Base-by-base conservation (phyloP, 2,797 vertebrate species). In the Eutrigla gurnardus region DNA sequence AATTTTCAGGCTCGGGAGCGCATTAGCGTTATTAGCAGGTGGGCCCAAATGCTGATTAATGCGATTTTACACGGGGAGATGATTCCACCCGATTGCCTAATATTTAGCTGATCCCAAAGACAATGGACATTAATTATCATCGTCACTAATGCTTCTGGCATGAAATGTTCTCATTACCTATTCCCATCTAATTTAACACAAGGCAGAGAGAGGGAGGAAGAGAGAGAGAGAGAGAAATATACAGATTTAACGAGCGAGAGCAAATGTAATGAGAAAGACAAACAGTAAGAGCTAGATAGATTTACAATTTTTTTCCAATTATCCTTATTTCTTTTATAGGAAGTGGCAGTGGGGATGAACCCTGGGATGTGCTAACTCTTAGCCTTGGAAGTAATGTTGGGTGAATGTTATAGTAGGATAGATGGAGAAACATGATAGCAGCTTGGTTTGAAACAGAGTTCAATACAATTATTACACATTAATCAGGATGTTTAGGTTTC, bases 91-190 rank as follows among this genome's bases (percentile, higher is more conserved):
- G 78, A 84, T 25, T 83, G 88, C 77, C 78, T 87, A 86, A 88
- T 89, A 82, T 85, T 88, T 85, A 64, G 72, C 79, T 82, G 78
- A 90, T 90, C 82, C 78, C 86, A 83, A 83, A 88, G 78, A 93
- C 84, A 89, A 89, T 84, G 83, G 87, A 88, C 85, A 90, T 87
- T 86, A 89, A 90, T 90, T 91, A 84, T 90, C 42, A 67, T 79
- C 18, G 14, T 75, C 78, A 81, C 85, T 80, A 82, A 86, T 74
- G 86, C 80, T 82, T 45, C 78, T 84, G 83, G 84, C 86, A 81
- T 76, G 60, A 86, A 89, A 88, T 84, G 61, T 73, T 81, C 86
- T 89, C 78, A 87, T 91, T 85, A 89, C 73, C 65, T 80, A 76
- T 83, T 81, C 65, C 61, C 65, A 86, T 87, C 64, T 80, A 83